Evolutionary conservation across 2,113 vertebrate genomes (phyloP), one percentile per base, ranked within the genome.

Genomic region (Zosterops japonicus): DNA sequence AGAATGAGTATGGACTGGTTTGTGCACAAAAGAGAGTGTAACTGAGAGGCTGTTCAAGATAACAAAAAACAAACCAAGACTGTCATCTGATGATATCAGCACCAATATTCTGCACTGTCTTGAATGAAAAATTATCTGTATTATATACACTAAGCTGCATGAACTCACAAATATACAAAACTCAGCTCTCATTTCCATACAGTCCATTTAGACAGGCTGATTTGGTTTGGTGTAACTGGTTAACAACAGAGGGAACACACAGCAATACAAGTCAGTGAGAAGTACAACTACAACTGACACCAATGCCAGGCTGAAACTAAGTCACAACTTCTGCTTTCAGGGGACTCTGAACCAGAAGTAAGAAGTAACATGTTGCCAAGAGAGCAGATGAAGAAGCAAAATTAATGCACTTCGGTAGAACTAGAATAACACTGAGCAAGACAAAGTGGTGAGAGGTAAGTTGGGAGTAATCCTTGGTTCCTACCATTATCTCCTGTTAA

Each of bases 1-100:
- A 93, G 53, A 95, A 95, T 89, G 56, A 93, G 74, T 93, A 95
- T 80, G 35, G 59, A 57, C 71, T 86, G 55, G 63, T 88, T 93
- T 88, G 65, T 77, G 79, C 46, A 92, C 61, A 61, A 83, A 89
- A 76, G 60, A 74, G 24, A 70, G 17, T 11, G 15, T 52, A 94
- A 88, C 59, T 76, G 70, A 93, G 90, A 90, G 22, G 41, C 49
- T 83, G 53, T 19, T 78, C 74, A 65, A 79, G 46, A 82, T 72
- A 76, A 93, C 49, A 88, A 85, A 91, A 87, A 69, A 23, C 44
- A 85, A 82, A 64, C 33, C 59, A 83, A 50, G 82, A 61, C 8
- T 65, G 28, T 79, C 67, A 85, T 60, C 82, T 5, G 3, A 36
- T 61, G 23, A 41, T 53, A 95, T 24, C 68, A 83, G 44, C 72